Conservation (phyloP, 1,140 invertebrate genomes). For the Drosophila paulistorum region DNA sequence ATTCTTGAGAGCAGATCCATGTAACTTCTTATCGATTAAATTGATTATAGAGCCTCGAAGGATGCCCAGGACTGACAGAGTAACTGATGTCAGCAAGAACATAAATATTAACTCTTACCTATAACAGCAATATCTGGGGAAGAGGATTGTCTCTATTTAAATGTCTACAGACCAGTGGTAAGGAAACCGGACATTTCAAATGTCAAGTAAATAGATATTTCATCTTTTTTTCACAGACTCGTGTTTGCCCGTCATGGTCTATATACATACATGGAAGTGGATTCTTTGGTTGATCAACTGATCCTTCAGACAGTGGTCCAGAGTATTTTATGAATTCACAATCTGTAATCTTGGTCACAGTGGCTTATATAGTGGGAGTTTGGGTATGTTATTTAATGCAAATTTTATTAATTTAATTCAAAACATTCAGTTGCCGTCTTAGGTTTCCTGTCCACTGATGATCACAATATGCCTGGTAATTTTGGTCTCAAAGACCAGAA, state of each 20-base stretch:
- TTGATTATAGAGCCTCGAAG: too few relatives aligned
- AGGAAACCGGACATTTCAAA: slow-evolving; percentile 28
- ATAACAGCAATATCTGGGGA: slow-evolving; percentile 52
- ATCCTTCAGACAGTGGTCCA: slow-evolving; percentile 83
- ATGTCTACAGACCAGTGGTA: slow-evolving; percentile 83
- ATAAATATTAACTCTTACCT: slow-evolving; percentile 62
- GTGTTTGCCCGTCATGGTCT: slow-evolving; percentile 83
- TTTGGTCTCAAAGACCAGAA: slow-evolving; percentile 72
- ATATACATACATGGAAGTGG: slow-evolving; percentile 83
- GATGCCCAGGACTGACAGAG: too few relatives aligned
- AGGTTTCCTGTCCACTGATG: slow-evolving; percentile 77
- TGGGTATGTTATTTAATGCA: slow-evolving; percentile 47
- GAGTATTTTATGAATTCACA: slow-evolving; percentile 85
- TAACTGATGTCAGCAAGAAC: slow-evolving; percentile 7
- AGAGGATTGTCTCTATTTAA: slow-evolving; percentile 82
- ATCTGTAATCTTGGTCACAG: slow-evolving; percentile 85
- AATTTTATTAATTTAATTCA: not conserved
- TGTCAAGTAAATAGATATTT: not conserved
- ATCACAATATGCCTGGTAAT: slow-evolving; percentile 60
- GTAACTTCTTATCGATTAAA: too few relatives aligned
- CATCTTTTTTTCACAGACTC: not conserved
- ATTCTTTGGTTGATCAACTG: slow-evolving; percentile 83
- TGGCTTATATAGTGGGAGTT: slow-evolving; percentile 87
- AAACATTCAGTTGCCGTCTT: not conserved
- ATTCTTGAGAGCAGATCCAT: too few relatives aligned